Percentiles rank a stretch among this genome's conserved stretches.
These are phyloP conservation scores for Betta splendens DNA, from an alignment of 2,797 vertebrate genomes.

Conservation along the genomic window DNA sequence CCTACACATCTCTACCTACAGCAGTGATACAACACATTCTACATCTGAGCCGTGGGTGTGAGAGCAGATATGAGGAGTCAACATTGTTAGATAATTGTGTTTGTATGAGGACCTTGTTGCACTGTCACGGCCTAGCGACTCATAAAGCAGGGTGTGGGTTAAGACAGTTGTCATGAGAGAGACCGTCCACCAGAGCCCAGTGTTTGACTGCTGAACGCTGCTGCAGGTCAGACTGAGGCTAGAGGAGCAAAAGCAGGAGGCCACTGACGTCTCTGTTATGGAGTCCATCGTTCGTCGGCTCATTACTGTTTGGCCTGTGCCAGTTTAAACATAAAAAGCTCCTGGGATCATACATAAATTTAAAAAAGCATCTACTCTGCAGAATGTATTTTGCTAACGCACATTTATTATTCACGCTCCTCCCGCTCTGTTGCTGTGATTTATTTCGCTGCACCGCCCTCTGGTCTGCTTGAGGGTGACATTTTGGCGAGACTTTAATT, in stretches of 20 bases:
- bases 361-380: too few relatives aligned
- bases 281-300: slow-evolving; percentile 24
- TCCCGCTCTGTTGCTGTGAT: background rate
- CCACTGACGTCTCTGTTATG: slow-evolving; percentile 17
- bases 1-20: background rate
- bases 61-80: too few relatives aligned
- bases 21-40: too few relatives aligned
- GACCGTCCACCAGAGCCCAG: slow-evolving; percentile 77
- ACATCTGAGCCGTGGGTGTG: too few relatives aligned
- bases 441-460: slow-evolving; percentile 23
- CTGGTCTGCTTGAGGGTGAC: slow-evolving; percentile 44
- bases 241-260: slow-evolving; percentile 13
- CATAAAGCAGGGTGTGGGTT: too few relatives aligned
- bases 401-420: too few relatives aligned
- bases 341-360: too few relatives aligned
- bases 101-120: background rate
- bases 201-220: slow-evolving; percentile 64
- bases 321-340: too few relatives aligned
- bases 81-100: too few relatives aligned
- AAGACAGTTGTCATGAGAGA: slow-evolving; percentile 58
- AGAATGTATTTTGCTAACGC: too few relatives aligned
- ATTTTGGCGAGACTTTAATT: slow-evolving; percentile 53
- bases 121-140: background rate
- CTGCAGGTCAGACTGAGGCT: slow-evolving; percentile 51
- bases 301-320: slow-evolving; percentile 2